A percentile compares a stretch with the other conserved stretches of the same genome.
Evolutionary conservation across 1,140 invertebrate genomes (phyloP).

Genomic region (Lucilia sericata): DNA sequence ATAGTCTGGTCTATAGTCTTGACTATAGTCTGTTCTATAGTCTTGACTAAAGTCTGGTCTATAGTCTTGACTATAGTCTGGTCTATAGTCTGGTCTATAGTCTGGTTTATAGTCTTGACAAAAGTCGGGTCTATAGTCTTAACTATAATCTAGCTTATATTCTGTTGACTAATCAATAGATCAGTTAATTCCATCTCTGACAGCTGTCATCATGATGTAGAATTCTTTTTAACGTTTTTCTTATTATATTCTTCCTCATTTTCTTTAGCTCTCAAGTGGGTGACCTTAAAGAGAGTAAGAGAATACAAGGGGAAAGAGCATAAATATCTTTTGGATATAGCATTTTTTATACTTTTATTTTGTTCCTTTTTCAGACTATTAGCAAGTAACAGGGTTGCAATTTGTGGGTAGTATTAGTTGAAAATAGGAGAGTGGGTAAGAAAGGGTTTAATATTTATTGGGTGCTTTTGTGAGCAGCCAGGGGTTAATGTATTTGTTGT

Average conservation of each 20-base stretch:
- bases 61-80: no score
- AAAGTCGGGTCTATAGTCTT: no score
- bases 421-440: not conserved
- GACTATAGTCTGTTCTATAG: no score
- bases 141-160: no score
- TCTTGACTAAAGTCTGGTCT: no score
- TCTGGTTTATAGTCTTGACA: no score
- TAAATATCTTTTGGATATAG: no score
- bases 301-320: no score
- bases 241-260: not conserved
- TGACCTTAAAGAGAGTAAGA: not conserved
- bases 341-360: not conserved
- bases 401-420: not conserved
- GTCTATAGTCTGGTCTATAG: no score
- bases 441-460: not conserved
- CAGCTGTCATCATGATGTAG: not conserved
- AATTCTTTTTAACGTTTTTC: not conserved
- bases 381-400: no score
- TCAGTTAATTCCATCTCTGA: not conserved
- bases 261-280: conserved; percentile 4
- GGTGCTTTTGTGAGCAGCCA: not conserved
- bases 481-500: not conserved
- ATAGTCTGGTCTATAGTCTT: no score
- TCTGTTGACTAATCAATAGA: no score
- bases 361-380: not conserved